Evolutionary conservation across 2,113 vertebrate genomes (phyloP).

Genomic region (Catharus minimus): DNA sequence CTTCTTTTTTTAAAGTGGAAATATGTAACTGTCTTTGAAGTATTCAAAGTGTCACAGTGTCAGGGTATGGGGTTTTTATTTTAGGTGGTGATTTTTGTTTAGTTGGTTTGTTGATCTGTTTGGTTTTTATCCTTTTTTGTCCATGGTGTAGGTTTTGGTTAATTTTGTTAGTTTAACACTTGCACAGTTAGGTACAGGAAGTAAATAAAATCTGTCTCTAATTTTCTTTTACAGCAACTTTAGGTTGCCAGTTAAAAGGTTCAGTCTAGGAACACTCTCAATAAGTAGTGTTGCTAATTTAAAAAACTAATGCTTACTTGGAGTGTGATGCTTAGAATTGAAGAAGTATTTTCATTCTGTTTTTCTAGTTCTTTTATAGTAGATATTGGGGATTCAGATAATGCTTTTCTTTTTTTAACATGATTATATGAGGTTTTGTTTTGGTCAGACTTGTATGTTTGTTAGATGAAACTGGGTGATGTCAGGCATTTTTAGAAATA

Average conservation of each 20-base stretch:
- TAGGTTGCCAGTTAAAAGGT: neutral
- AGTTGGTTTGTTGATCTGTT: neutral
- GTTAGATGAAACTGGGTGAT: neutral
- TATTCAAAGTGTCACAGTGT: neutral
- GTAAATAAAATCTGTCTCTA: neutral
- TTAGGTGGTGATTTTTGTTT: neutral
- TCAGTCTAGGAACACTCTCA: neutral
- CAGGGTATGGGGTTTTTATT: neutral
- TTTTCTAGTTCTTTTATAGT: neutral
- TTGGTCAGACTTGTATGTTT: neutral
- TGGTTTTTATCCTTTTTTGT: neutral
- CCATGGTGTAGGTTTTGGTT: neutral
- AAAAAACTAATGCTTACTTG: neutral
- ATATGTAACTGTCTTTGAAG: neutral
- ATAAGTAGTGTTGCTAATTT: neutral
- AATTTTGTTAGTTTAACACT: neutral
- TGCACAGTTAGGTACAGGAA: neutral
- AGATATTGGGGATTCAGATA: neutral
- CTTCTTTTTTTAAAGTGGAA: neutral
- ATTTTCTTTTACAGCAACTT: neutral
- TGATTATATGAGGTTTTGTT: neutral
- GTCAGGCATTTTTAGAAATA: neutral
- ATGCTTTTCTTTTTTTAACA: neutral
- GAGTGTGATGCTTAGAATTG: neutral
- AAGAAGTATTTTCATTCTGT: neutral